Evolutionary conservation across 2,888 invertebrate species (phyloP).

Genomic region (Caenorhabditis drosophilae): DNA sequence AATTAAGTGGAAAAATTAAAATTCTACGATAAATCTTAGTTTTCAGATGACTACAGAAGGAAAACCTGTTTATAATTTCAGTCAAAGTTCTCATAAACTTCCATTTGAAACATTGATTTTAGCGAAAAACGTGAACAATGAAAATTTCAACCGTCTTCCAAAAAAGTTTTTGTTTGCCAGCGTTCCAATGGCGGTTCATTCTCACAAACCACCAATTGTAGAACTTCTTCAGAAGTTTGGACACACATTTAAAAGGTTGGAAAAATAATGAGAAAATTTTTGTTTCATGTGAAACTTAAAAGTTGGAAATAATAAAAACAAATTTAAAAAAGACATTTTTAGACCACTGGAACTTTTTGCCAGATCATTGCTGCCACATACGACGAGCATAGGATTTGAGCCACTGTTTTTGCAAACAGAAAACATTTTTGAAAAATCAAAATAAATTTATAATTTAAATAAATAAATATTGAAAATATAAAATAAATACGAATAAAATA

Average conservation of each 20-base stretch:
- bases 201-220: constrained; percentile 88
- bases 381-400: constrained; percentile 86
- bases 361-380: constrained; percentile 83
- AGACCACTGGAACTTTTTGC: constrained; percentile 85
- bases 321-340: no score
- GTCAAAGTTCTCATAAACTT: constrained; percentile 79
- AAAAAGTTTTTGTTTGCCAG: constrained; percentile 37
- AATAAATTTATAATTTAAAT: no score
- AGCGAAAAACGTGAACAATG: constrained; percentile 70
- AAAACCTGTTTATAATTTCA: constrained; percentile 75
- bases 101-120: constrained; percentile 85
- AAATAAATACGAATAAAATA: no score
- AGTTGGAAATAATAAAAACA: neutral
- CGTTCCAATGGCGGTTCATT: constrained; percentile 86
- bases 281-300: neutral
- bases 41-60: constrained; percentile 77
- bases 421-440: no score
- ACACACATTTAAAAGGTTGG: constrained; percentile 6
- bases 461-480: no score
- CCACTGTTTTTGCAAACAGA: constrained; percentile 74
- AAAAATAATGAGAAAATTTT: neutral
- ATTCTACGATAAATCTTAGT: no score
- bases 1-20: no score
- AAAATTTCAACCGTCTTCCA: constrained; percentile 4
- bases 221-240: constrained; percentile 72